Evolutionary conservation across 1,140 invertebrate genomes (phyloP), one percentile per base, ranked within the genome.

Genomic region (Drosophila rhopaloa): DNA sequence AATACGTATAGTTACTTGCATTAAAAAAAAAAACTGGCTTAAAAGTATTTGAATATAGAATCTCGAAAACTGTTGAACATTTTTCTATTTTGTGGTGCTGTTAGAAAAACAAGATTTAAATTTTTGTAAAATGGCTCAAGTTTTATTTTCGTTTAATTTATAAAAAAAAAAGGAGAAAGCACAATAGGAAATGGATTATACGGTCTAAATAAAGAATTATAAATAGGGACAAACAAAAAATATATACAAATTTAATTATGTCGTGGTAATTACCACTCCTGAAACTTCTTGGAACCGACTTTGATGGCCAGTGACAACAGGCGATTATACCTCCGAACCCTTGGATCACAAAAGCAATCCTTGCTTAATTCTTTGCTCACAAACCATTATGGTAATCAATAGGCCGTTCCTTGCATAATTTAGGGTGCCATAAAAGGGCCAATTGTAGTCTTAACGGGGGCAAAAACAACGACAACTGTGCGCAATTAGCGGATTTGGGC

Each of bases 401-500:
- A 63, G 56, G 54, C 81, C 65, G 57, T 84, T 73, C 53, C 47
- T 56, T 38, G 73, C 67, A 61, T 61, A 79, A 60, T 65, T 58
- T 77, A 65, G 60, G 55, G 67, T 32, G 35, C 55, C 50, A 60
- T 68, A 56, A 76, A 68, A 60, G 63, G 40, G 59, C 32, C 61
- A 79, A 79, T 53, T 47, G 60, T 48, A 41, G 38, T 32, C 40
- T 43, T 55, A 67, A 71, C 66, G 56, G 65, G 55, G 66, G 46
- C 50, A 54, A 76, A 65, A 77, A 27, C 79, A 83, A 80, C 65
- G 81, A 62, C 62, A 83, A 86, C 83, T 86, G 62, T 65, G 62
- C 60, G 79, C 83, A 88, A 88, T 88, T 88, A 88, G 83, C 84
- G 79, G 76, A 89, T 83, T 89, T 88, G 63, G 83, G 55, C 53